Conservation (phyloP, 2,888 invertebrate genomes). For the Heteropelma amictum region DNA sequence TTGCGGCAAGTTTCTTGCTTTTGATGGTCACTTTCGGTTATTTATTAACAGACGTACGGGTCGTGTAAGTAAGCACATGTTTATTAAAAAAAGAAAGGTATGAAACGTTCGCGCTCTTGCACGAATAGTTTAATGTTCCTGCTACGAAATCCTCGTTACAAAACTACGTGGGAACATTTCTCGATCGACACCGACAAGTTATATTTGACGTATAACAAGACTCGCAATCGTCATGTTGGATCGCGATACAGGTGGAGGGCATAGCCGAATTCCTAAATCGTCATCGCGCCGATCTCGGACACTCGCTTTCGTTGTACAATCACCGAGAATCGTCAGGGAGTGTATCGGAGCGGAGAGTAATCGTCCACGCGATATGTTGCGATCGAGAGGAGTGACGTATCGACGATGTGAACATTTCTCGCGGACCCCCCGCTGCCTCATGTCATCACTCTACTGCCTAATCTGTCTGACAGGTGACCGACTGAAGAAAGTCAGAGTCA, state of each 20-base stretch:
- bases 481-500: too few relatives aligned
- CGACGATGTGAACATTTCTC: conserved; percentile 72
- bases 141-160: neutral
- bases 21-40: too few relatives aligned
- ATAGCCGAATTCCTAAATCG: conserved; percentile 63
- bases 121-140: neutral
- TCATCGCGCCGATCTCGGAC: conserved; percentile 55
- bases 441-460: conserved; percentile 68
- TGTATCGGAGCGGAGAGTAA: conserved; percentile 59
- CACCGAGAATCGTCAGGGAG: too few relatives aligned
- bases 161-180: conserved; percentile 43
- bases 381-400: conserved; percentile 74
- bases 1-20: too few relatives aligned
- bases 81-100: too few relatives aligned
- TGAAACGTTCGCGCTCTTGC: too few relatives aligned
- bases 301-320: conserved; percentile 22
- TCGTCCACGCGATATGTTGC: conserved; percentile 58
- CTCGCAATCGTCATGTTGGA: conserved; percentile 3
- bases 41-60: too few relatives aligned
- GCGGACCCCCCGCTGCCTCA: conserved; percentile 73
- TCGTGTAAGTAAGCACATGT: too few relatives aligned
- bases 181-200: conserved; percentile 17
- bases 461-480: conserved; percentile 66
- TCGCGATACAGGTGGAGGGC: conserved; percentile 21
- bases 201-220: conserved; percentile 51